Evolutionary conservation across 2,113 vertebrate species (phyloP), one percentile per base, ranked within the genome.

Genomic region (Lophius piscatorius): DNA sequence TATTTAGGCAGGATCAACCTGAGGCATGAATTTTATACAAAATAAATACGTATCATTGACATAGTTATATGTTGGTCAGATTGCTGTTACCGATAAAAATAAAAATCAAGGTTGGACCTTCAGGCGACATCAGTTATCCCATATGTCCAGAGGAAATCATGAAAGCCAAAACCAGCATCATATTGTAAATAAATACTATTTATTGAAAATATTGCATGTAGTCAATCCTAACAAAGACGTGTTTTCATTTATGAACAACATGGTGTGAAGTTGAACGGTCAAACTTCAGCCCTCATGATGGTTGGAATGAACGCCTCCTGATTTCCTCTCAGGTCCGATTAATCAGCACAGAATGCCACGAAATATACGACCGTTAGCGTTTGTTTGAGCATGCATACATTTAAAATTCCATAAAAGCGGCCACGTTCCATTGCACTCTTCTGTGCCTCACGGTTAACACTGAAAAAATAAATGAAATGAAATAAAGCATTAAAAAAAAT

Each of bases 121-220:
- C 11, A 10, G 26, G 9, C 11, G 9, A 31, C 9, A 31, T 9
- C 29, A 31, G 11, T 12, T 35, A 14, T 14, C 5, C 6, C 35
- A 16, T n/a, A n/a, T n/a, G n/a, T n/a, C n/a, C n/a, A n/a, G n/a
- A 6, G 5, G 14, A 1, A 38, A 11, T 8, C 1, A n/a, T n/a
- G n/a, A 2, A 26, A 51, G 28, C 34, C 4, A 41, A 86, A 70
- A 66, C 33, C 41, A 49, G n/a, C 36, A 21, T 50, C 58, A 65
- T 17, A n/a, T 47, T 84, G 75, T 88, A 89, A 92, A 91, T 90
- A 92, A 91, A 91, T 91, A 91, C 66, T 77, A 84, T 92, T 89
- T 92, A 92, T 90, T 93, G 83, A 92, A 94, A 94, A 90, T 86
- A 87, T 78, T 74, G 79, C 63, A 85, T 82, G 83, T 87, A 64